A percentile compares a stretch with the other conserved stretches of the same genome.
These are phyloP conservation scores for Parapristionchus giblindavisi DNA, from an alignment of 2,888 invertebrate species.

Conservation along the genomic window DNA sequence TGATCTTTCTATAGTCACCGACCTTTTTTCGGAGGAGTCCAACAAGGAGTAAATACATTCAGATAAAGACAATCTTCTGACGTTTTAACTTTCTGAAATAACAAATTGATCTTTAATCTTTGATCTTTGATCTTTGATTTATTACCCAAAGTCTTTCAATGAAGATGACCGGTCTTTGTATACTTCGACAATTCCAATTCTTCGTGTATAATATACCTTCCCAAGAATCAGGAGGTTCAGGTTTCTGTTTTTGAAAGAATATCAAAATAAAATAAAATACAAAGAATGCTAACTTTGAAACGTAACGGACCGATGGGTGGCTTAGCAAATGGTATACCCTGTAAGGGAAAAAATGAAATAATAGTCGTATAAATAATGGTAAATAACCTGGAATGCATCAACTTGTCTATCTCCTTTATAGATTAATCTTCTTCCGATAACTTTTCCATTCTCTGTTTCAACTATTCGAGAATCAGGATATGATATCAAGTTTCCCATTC, in stretches of 20 bases:
- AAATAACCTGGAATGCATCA: constrained; percentile 30
- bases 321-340: constrained; percentile 65
- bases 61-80: constrained; percentile 62
- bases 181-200: constrained; percentile 30
- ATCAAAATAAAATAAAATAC: not conserved
- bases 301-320: constrained; percentile 62
- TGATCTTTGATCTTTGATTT: no score
- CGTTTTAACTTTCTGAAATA: not conserved
- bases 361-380: not conserved
- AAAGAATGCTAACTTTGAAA: constrained; percentile 42
- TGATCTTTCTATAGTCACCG: not conserved
- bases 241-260: constrained; percentile 40
- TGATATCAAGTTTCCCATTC: constrained; percentile 28
- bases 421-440: constrained; percentile 3
- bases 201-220: constrained; percentile 46
- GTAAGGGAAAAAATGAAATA: constrained; percentile 32
- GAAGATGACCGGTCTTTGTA: constrained; percentile 7
- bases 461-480: constrained; percentile 34
- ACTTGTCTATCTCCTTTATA: constrained; percentile 29
- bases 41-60: constrained; percentile 61
- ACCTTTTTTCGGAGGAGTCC: constrained; percentile 40
- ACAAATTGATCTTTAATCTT: no score
- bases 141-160: no score
- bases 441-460: constrained; percentile 7
- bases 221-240: constrained; percentile 49